Evolutionary conservation across 2,888 invertebrate species (phyloP), one percentile per base, ranked within the genome.

Genomic region (Polydrusus cervinus): DNA sequence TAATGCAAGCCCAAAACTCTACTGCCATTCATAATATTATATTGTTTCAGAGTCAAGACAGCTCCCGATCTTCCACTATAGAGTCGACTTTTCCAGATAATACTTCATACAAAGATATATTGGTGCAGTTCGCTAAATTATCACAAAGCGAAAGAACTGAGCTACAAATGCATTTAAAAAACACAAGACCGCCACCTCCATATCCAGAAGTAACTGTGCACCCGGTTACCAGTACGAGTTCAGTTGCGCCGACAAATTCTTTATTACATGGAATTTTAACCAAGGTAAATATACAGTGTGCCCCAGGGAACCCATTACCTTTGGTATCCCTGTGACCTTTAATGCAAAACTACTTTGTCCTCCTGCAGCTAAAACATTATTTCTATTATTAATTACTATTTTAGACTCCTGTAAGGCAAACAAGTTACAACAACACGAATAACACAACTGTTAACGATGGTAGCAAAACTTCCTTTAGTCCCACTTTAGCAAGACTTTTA

Each of bases 141-240:
- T 90, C 90, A 55, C 76, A 91, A 88, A 85, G 89, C 88, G 90
- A 88, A 80, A 79, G 84, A 45, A 83, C 86, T 60, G 87, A 86
- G 78, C 78, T 87, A 8, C 78, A 75, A 38, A 73, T 61, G 38
- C 70, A 78, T 40, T 81, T 87, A 20, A 85, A 86, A 71, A 84
- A 84, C 66, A 83, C 84, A 43, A 86, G 90, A 68, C 90, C 90
- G 1, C 91, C 92, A 8, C 92, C 92, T 6, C 92, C 91, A 61
- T 94, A 94, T 87, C 94, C 94, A 0, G 94, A 94, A 87, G 94
- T 94, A 60, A 94, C 94, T 1, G 89, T 94, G 18, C 91, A 94
- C 83, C 94, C 94, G 0, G 94, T 94, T 69, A 81, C 85, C 11
- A 82, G 84, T 25, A 89, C 89, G 73, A 75, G 71, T 71, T 73